phyloP scores from a whole-genome alignment of 2,797 vertebrate genomes.

The Pogoniulus pusillus region DNA sequence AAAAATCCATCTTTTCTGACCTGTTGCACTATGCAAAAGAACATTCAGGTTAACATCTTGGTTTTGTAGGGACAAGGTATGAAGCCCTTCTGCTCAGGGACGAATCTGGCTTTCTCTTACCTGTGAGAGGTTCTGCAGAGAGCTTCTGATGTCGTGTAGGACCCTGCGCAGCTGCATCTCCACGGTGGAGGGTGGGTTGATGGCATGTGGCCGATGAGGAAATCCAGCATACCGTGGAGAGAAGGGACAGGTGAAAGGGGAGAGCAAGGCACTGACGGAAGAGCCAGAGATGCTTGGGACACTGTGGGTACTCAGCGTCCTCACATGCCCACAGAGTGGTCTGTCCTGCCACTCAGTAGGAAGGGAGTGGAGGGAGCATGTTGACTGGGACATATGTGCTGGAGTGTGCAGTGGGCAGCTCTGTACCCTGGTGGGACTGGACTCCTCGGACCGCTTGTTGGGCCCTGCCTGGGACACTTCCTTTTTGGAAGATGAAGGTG shows the following conservation, averaged over 20 bases:
- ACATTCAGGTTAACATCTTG: not conserved
- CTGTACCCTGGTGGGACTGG: conserved; percentile 52
- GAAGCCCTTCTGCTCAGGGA: not conserved
- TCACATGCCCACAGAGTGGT: conserved; percentile 72
- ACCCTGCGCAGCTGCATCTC: conserved; percentile 95
- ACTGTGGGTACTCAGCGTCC: conserved; percentile 86
- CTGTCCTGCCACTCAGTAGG: conserved; percentile 80
- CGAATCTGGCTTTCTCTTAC: conserved; percentile 66
- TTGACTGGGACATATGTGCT: conserved; percentile 76
- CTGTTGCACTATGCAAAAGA: not conserved
- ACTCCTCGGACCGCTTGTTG: conserved; percentile 45
- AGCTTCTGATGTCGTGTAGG: conserved; percentile 91
- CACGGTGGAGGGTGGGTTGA: conserved; percentile 80
- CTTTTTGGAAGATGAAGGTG: conserved; percentile 66
- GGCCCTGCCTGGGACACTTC: conserved; percentile 35
- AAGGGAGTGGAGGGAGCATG: conserved; percentile 82
- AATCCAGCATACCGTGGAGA: conserved; percentile 63
- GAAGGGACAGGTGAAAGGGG: conserved; percentile 70
- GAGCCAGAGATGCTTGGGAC: conserved; percentile 81
- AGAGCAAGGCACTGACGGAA: conserved; percentile 52
- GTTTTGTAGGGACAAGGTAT: not conserved
- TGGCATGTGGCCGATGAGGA: conserved; percentile 47
- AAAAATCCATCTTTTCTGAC: not conserved
- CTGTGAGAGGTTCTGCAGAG: conserved; percentile 90
- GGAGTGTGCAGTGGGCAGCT: conserved; percentile 70